phyloP scores from a whole-genome alignment of 2,888 invertebrate species.

The Leucophenga maculata region DNA sequence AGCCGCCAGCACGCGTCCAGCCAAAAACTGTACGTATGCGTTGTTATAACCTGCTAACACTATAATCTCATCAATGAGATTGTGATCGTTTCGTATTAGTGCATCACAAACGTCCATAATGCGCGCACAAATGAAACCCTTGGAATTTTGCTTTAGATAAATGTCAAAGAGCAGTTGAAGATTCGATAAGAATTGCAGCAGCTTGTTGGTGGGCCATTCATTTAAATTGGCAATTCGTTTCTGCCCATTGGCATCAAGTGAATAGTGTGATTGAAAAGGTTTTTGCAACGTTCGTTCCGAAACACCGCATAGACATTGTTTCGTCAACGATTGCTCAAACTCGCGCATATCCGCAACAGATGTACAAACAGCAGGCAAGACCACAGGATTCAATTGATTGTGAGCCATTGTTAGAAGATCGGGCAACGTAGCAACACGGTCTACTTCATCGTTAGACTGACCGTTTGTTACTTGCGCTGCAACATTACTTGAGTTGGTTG shows the following conservation, averaged over 20 bases:
- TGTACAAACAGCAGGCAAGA: conserved; percentile 33
- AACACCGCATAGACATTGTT: conserved; percentile 85
- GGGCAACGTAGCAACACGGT: conserved; percentile 58
- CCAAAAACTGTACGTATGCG: conserved; percentile 85
- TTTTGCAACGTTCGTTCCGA: conserved; percentile 80
- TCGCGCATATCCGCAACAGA: conserved; percentile 68
- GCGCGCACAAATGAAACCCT: conserved; percentile 86
- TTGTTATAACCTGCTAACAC: conserved; percentile 84
- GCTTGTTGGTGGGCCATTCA: conserved; percentile 79
- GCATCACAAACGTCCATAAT: conserved; percentile 87
- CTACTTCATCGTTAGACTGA: conserved; percentile 64
- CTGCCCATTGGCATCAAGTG: conserved; percentile 73
- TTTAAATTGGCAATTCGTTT: conserved; percentile 74
- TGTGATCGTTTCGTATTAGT: conserved; percentile 85
- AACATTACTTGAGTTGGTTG: conserved; percentile 1
- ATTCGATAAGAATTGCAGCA: conserved; percentile 86
- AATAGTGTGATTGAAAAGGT: conserved; percentile 79
- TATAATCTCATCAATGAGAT: conserved; percentile 87
- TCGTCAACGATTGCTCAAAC: conserved; percentile 75
- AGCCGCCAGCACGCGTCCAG: conserved; percentile 85
- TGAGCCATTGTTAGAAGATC: conserved; percentile 54
- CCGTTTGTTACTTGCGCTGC: conserved; percentile 31
- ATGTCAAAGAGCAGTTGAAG: conserved; percentile 88
- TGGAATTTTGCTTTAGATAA: conserved; percentile 86
- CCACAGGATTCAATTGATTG: conserved; percentile 2